Percentiles rank a stretch among this genome's conserved stretches.
Evolutionary conservation across 2,797 vertebrate genomes (phyloP).

Genomic region (Myotis daubentonii): DNA sequence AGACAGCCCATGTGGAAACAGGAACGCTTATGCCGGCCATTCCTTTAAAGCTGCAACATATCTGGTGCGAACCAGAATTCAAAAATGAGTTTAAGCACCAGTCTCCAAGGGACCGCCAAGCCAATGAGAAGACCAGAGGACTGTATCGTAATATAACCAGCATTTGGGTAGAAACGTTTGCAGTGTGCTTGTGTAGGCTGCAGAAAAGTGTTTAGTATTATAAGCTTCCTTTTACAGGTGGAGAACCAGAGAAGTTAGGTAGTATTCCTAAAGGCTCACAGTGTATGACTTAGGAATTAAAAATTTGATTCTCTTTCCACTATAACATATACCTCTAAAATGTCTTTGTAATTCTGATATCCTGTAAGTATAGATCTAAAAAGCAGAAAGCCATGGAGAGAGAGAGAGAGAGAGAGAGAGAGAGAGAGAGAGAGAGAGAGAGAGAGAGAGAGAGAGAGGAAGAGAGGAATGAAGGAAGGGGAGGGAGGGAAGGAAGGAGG

Average conservation of each 20-base stretch:
- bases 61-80: conserved; percentile 39
- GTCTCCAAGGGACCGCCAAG: background rate
- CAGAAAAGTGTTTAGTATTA: background rate
- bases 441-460: rapidly evolving
- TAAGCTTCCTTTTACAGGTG: conserved; percentile 12
- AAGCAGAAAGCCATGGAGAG: background rate
- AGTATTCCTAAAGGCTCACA: background rate
- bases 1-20: background rate
- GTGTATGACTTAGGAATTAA: conserved; percentile 1
- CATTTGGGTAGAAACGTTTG: background rate
- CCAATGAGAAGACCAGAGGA: background rate
- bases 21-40: conserved; percentile 28
- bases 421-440: background rate
- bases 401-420: too few species aligned
- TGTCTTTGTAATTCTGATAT: background rate
- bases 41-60: conserved; percentile 10
- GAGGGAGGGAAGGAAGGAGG: too few species aligned
- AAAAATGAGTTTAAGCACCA: conserved; percentile 14
- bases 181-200: background rate
- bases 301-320: conserved; percentile 3
- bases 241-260: conserved; percentile 17
- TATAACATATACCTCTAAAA: background rate
- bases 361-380: conserved; percentile 16
- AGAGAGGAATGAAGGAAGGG: rapidly evolving
- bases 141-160: background rate